Base-by-base conservation (phyloP, 2,797 vertebrate genomes). In the Micropoecilia bifurca region DNA sequence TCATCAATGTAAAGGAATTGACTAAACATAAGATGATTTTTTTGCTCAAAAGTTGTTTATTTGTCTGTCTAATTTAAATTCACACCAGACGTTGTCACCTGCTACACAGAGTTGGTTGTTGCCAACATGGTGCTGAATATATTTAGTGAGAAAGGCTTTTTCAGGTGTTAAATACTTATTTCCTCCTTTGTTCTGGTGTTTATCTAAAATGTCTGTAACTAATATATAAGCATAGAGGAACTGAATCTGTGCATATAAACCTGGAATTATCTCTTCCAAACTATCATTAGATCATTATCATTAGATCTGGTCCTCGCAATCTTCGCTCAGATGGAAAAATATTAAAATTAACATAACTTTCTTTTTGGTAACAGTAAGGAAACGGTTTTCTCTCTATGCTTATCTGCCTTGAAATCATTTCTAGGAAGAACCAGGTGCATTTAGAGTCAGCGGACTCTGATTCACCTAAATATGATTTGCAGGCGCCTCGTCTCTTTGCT, bases 391-490 rank as follows among this genome's bases (percentile, higher is more conserved):
- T 78, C 9, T 12, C 59, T 16, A 2, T 71, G 59, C 68, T 89
- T 61, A 46, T 83, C 80, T 7, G 71, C 76, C 87, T 86, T 78
- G 81, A 89, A 87, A 83, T 84, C 80, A 86, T 85, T 86, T 57
- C 80, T 80, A 81, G 75, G 47, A 75, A 41, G 66, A 88, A 59
- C 45, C 7, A 66, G 71, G 73, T 1, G 36, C 86, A 85, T 86
- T 83, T 59, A 90, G 91, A 83, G 85, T 87, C 77, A 75, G 91
- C 88, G 84, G 69, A 28, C 63, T 83, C 80, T 80, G 75, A 77
- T 83, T 90, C 77, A 79, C 85, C 55, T 85, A 79, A 63, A 79
- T 79, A 73, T 28, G 59, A 76, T 12, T 10, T 68, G 36, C 10
- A 41, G 36, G 79, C 79, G 79, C 68, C 82, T 80, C 79, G 14